Conservation (phyloP, 2,113 vertebrate species). For the Sorex fumeus region DNA sequence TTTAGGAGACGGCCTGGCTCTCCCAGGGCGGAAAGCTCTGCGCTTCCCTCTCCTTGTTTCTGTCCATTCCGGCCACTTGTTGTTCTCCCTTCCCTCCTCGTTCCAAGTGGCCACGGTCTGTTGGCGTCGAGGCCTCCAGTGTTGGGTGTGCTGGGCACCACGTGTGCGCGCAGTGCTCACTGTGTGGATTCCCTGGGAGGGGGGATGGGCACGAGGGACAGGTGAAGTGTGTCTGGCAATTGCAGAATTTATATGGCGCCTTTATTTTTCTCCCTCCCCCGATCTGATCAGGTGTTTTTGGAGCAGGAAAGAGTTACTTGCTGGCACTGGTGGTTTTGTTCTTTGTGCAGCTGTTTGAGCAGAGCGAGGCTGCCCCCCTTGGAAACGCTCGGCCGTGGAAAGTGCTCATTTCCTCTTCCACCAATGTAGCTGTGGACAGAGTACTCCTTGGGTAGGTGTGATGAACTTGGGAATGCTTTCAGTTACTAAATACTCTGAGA, state of each 20-base stretch:
- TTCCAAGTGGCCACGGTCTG: too few relatives aligned
- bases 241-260: background rate
- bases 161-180: background rate
- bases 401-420: slow-evolving; percentile 91
- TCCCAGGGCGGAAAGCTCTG: background rate
- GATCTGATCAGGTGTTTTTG: slow-evolving; percentile 90
- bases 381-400: slow-evolving; percentile 86
- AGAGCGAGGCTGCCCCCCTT: slow-evolving; percentile 70
- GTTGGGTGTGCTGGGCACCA: background rate
- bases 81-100: too few relatives aligned
- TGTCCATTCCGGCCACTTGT: too few relatives aligned
- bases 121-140: too few relatives aligned
- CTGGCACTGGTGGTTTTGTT: slow-evolving; percentile 90
- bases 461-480: too few relatives aligned
- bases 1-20: background rate
- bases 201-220: background rate
- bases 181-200: background rate
- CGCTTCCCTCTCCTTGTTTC: background rate
- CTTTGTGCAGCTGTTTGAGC: slow-evolving; percentile 90
- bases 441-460: slow-evolving; percentile 89
- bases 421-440: slow-evolving; percentile 91
- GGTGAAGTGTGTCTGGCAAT: slow-evolving; percentile 22
- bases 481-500: too few relatives aligned
- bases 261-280: slow-evolving; percentile 61
- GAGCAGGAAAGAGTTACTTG: slow-evolving; percentile 92